These are phyloP conservation scores for Drosophila virilis DNA, from an alignment of 1,140 invertebrate genomes.

Conservation along the genomic window DNA sequence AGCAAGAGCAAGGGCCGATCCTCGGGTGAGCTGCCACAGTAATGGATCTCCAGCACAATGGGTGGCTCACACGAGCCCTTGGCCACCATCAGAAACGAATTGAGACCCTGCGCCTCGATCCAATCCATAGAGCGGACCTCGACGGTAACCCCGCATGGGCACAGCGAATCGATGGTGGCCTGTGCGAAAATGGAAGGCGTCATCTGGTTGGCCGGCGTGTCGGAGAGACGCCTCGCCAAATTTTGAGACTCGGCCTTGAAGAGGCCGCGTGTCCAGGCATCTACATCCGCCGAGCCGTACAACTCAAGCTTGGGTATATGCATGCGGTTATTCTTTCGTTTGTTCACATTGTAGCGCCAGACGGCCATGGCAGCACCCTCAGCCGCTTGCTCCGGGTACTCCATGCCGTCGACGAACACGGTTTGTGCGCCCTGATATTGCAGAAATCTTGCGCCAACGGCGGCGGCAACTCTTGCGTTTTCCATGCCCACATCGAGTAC, in stretches of 20 bases:
- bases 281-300: conserved; percentile 84
- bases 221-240: conserved; percentile 90
- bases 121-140: conserved; percentile 86
- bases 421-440: conserved; percentile 85
- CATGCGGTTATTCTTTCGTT: conserved; percentile 85
- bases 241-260: conserved; percentile 94
- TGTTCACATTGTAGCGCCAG: conserved; percentile 89
- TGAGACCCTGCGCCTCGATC: conserved; percentile 65
- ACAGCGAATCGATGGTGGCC: conserved; percentile 85
- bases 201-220: conserved; percentile 94
- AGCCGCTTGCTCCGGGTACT: conserved; percentile 90
- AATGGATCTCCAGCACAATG: conserved; percentile 63
- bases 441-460: conserved; percentile 86
- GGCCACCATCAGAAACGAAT: conserved; percentile 90
- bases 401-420: conserved; percentile 89
- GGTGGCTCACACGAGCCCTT: conserved; percentile 90
- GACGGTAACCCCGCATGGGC: conserved; percentile 87
- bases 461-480: conserved; percentile 84
- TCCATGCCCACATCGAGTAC: conserved; percentile 87
- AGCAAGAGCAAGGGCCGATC: conserved; percentile 61
- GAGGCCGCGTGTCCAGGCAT: conserved; percentile 89
- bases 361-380: conserved; percentile 88
- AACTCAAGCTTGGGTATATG: conserved; percentile 85
- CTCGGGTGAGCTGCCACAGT: conserved; percentile 61
- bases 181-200: conserved; percentile 93